phyloP scores from a whole-genome alignment of 2,888 invertebrate species.

The Dasysyrphus albostriatus region DNA sequence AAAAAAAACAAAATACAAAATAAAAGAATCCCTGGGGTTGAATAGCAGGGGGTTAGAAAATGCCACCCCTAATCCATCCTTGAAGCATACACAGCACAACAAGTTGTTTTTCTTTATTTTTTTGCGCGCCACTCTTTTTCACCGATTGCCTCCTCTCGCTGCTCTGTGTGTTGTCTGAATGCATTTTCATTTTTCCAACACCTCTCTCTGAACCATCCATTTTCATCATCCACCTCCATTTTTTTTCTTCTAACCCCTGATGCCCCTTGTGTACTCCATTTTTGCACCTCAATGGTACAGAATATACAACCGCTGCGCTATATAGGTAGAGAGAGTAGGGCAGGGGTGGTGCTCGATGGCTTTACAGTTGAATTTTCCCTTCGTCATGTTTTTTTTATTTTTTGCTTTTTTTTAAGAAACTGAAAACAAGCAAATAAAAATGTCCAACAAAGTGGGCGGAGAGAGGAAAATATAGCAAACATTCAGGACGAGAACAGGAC shows the following conservation, averaged over 20 bases:
- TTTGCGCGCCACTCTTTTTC: constrained; percentile 22
- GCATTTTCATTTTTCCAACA: constrained; percentile 58
- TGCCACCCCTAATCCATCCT: constrained; percentile 65
- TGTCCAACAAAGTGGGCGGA: constrained; percentile 62
- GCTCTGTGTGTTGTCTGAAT: constrained; percentile 17
- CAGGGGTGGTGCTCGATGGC: constrained; percentile 50
- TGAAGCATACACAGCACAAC: constrained; percentile 58
- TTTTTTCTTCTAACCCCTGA: background rate
- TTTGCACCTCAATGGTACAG: constrained; percentile 67
- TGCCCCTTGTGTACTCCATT: constrained; percentile 17
- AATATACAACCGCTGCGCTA: constrained; percentile 23
- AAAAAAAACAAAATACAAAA: constrained; percentile 6
- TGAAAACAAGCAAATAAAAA: constrained; percentile 74
- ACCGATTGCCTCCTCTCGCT: background rate
- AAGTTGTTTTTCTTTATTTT: constrained; percentile 71
- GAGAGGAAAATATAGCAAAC: constrained; percentile 19
- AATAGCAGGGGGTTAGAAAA: constrained; percentile 8
- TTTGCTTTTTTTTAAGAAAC: constrained; percentile 39
- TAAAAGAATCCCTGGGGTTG: constrained; percentile 9
- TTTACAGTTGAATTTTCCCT: constrained; percentile 68
- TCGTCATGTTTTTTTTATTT: constrained; percentile 29
- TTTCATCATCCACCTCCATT: constrained; percentile 24
- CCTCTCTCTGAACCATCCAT: constrained; percentile 52
- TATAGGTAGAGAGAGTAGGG: background rate
- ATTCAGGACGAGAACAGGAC: constrained; percentile 14